phyloP scores from a whole-genome alignment of 2,888 invertebrate species.

The Itoplectis maculator region DNA sequence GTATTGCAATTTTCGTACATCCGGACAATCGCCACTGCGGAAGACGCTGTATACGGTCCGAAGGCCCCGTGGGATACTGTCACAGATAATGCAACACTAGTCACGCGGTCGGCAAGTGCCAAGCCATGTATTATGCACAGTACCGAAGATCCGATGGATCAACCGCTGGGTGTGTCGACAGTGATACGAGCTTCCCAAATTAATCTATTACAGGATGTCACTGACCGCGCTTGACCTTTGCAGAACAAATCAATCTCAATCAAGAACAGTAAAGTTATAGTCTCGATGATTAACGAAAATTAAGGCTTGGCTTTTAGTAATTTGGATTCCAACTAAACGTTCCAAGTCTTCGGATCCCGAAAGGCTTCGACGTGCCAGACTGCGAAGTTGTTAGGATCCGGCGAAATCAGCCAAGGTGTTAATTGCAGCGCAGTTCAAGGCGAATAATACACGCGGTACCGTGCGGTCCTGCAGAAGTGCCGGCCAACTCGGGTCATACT shows the following conservation, averaged over 20 bases:
- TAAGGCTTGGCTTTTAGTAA: background rate
- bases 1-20: background rate
- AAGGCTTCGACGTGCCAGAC: background rate
- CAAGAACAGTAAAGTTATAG: background rate
- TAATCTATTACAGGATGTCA: background rate
- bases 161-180: conserved; percentile 16
- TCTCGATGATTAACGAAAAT: background rate
- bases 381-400: too few relatives aligned
- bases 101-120: conserved; percentile 2
- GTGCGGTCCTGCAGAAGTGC: background rate
- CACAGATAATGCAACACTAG: conserved; percentile 22
- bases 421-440: background rate
- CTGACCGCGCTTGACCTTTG: conserved; percentile 31
- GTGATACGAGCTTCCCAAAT: conserved; percentile 35
- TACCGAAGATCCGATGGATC: conserved; percentile 25
- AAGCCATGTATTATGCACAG: conserved; percentile 20
- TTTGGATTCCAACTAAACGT: background rate
- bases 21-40: background rate
- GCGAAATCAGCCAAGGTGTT: background rate
- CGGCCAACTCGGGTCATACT: background rate
- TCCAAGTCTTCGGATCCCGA: background rate
- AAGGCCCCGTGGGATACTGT: conserved; percentile 13
- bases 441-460: background rate
- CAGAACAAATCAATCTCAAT: conserved; percentile 4
- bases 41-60: background rate